Percentiles rank a stretch among this genome's conserved stretches.
These are phyloP conservation scores for Hyperoplus immaculatus DNA, from an alignment of 2,797 vertebrate genomes.

Conservation along the genomic window DNA sequence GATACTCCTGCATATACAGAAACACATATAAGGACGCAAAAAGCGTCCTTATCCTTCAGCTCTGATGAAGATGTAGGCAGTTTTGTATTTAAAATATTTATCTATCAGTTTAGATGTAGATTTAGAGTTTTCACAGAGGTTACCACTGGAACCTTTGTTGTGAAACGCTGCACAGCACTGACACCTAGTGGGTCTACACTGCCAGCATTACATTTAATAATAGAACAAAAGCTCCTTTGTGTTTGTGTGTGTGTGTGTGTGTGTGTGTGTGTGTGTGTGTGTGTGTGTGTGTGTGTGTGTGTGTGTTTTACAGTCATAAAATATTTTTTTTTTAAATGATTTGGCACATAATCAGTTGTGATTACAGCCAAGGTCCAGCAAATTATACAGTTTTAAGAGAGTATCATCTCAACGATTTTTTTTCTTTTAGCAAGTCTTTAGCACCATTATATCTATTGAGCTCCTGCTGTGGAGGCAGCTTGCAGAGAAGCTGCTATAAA, in stretches of 20 bases:
- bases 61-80: background rate
- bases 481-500: constrained; percentile 17
- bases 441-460: background rate
- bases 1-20: background rate
- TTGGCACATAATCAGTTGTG: background rate
- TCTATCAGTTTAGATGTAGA: background rate
- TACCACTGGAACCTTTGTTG: background rate
- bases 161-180: constrained; percentile 57
- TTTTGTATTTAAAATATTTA: background rate
- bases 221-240: constrained; percentile 75
- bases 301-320: constrained; percentile 1
- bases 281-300: too few species aligned
- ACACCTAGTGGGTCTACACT: constrained; percentile 70
- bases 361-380: constrained; percentile 6
- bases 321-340: background rate
- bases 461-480: background rate
- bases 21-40: background rate
- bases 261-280: too few species aligned
- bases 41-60: background rate
- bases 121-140: too few species aligned
- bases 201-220: background rate
- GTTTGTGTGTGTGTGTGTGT: background rate
- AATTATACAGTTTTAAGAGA: constrained; percentile 16
- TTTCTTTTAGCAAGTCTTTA: background rate
- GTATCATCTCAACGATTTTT: constrained; percentile 15